Conservation (phyloP, 2,797 vertebrate genomes). For the Heliangelus exortis region DNA sequence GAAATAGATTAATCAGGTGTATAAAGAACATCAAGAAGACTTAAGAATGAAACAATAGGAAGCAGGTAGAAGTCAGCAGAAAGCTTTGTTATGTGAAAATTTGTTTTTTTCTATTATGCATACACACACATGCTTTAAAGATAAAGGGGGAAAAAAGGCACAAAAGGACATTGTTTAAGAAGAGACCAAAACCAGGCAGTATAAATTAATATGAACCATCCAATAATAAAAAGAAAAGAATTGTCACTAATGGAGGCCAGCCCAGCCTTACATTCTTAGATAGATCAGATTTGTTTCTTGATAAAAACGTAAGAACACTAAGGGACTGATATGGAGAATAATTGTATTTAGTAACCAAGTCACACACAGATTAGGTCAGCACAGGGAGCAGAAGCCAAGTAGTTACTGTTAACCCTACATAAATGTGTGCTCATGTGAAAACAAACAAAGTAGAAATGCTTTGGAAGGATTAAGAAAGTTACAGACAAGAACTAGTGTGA, state of each 20-base stretch:
- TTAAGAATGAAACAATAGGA: not conserved
- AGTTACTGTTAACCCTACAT: not conserved
- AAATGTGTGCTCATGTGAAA: not conserved
- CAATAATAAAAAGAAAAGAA: not conserved
- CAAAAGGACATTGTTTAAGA: not conserved
- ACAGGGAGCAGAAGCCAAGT: not conserved
- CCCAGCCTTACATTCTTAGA: not conserved
- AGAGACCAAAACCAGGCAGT: not conserved
- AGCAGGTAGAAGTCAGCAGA: not conserved
- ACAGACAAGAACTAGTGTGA: not conserved
- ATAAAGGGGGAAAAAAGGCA: not conserved
- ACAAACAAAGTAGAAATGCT: not conserved
- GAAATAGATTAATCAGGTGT: not conserved
- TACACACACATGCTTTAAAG: not conserved
- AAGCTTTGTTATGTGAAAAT: not conserved
- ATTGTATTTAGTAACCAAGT: not conserved
- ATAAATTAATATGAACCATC: not conserved
- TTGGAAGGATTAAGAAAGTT: not conserved
- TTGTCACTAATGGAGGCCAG: not conserved
- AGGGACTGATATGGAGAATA: not conserved
- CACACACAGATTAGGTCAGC: not conserved
- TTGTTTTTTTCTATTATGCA: not conserved
- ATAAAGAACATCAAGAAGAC: constrained; percentile 15
- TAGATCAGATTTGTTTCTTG: not conserved
- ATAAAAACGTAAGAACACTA: not conserved